A percentile compares a stretch with the other conserved stretches of the same genome.
phyloP scores from a whole-genome alignment of 1,140 invertebrate species.

The Lordiphosa collinella region DNA sequence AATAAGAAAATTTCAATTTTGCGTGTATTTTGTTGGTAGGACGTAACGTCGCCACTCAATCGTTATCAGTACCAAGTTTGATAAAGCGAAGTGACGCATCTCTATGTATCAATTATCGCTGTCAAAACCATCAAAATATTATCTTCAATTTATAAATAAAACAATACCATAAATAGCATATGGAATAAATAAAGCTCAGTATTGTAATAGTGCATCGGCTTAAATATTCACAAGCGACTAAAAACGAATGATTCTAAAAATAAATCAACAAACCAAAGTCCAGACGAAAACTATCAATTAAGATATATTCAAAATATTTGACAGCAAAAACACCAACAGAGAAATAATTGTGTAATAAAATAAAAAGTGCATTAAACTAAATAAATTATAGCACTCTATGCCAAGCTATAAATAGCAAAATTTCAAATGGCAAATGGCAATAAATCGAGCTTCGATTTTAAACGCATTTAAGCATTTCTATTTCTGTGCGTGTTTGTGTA shows the following conservation, averaged over 20 bases:
- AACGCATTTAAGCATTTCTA: slow-evolving; percentile 51
- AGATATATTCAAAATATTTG: slow-evolving; percentile 30
- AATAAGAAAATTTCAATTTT: no score
- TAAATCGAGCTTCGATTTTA: slow-evolving; percentile 45
- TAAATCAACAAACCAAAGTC: slow-evolving; percentile 5
- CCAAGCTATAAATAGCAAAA: slow-evolving; percentile 38
- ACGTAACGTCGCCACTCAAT: no score
- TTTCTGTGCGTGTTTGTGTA: not conserved
- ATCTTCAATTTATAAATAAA: no score
- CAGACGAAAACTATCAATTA: slow-evolving; percentile 13
- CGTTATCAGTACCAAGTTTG: no score
- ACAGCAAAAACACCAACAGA: not conserved
- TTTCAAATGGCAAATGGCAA: slow-evolving; percentile 54
- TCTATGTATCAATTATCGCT: no score
- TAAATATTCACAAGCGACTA: no score
- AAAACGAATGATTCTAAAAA: not conserved
- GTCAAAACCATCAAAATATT: no score
- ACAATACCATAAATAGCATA: no score
- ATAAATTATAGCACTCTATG: slow-evolving; percentile 6
- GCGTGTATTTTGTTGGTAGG: no score
- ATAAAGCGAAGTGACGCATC: no score
- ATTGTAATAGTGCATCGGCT: no score
- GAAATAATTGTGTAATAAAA: slow-evolving; percentile 12
- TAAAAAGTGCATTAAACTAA: slow-evolving; percentile 15
- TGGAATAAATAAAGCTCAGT: no score